Evolutionary conservation across 2,113 vertebrate species (phyloP).

Genomic region (Formicarius rufipectus): DNA sequence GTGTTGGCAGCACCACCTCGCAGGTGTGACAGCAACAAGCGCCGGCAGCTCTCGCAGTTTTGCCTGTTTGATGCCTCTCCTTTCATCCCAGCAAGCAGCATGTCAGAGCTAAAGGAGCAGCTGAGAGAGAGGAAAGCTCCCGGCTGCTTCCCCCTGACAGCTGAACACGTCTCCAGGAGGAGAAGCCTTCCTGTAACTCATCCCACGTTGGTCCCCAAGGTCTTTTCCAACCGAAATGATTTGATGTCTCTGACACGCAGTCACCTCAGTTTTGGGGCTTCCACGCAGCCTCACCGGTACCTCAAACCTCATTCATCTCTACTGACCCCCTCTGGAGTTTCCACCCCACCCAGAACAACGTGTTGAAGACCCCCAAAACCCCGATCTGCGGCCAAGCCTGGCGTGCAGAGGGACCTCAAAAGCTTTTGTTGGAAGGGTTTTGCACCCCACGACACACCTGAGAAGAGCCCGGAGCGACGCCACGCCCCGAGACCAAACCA

Average conservation of each 20-base stretch:
- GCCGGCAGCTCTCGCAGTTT: background rate
- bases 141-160: background rate
- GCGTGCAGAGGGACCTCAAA: too few relatives aligned
- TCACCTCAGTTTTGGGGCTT: background rate
- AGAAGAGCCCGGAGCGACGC: background rate
- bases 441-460: background rate
- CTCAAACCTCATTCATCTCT: background rate
- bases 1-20: background rate
- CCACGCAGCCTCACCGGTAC: background rate
- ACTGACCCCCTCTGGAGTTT: background rate
- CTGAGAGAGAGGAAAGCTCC: background rate
- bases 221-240: background rate
- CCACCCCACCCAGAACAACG: background rate
- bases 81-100: background rate
- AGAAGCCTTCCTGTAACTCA: background rate
- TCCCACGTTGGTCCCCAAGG: accelerated
- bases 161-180: background rate
- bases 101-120: background rate
- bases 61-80: background rate
- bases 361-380: background rate
- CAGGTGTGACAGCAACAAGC: background rate
- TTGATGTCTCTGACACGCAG: background rate
- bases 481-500: conserved; percentile 38
- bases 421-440: background rate
- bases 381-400: background rate